Conservation (phyloP, 2,113 vertebrate genomes). For the Thamnophis sirtalis region DNA sequence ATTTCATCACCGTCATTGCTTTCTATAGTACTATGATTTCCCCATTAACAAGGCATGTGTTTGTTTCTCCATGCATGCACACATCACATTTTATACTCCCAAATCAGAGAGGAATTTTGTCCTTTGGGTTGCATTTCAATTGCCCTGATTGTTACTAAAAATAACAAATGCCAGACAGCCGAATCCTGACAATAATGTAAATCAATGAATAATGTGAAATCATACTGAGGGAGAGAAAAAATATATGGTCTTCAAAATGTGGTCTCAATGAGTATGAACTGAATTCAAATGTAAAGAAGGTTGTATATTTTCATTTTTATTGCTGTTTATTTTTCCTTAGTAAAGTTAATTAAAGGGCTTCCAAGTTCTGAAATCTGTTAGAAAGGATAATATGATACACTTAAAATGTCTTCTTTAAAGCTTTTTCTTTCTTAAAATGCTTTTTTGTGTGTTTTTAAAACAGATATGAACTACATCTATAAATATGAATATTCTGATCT, state of each 20-base stretch:
- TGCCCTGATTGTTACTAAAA: slow-evolving; percentile 38
- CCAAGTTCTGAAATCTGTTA: neutral
- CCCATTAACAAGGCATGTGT: slow-evolving; percentile 19
- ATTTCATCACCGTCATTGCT: neutral
- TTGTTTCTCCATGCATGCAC: neutral
- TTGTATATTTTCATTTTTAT: slow-evolving; percentile 30
- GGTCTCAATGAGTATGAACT: slow-evolving; percentile 1
- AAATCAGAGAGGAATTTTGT: slow-evolving; percentile 41
- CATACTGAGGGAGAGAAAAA: neutral
- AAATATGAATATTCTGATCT: neutral
- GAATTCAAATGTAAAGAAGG: slow-evolving; percentile 23
- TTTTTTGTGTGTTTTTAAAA: neutral
- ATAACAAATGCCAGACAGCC: slow-evolving; percentile 36
- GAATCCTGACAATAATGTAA: slow-evolving; percentile 29
- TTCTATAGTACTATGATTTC: slow-evolving; percentile 33
- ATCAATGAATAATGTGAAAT: slow-evolving; percentile 27
- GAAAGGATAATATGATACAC: neutral
- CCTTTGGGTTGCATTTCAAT: slow-evolving; percentile 40
- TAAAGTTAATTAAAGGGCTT: slow-evolving; percentile 12
- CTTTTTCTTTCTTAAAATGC: neutral
- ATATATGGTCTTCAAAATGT: slow-evolving; percentile 14
- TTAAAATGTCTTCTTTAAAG: neutral
- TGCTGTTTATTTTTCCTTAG: neutral
- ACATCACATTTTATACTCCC: slow-evolving; percentile 14
- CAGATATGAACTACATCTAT: neutral